Percentiles rank a stretch among this genome's conserved stretches.
Conservation (phyloP, 2,797 vertebrate species). For the Hippopotamyrus pictus region DNA sequence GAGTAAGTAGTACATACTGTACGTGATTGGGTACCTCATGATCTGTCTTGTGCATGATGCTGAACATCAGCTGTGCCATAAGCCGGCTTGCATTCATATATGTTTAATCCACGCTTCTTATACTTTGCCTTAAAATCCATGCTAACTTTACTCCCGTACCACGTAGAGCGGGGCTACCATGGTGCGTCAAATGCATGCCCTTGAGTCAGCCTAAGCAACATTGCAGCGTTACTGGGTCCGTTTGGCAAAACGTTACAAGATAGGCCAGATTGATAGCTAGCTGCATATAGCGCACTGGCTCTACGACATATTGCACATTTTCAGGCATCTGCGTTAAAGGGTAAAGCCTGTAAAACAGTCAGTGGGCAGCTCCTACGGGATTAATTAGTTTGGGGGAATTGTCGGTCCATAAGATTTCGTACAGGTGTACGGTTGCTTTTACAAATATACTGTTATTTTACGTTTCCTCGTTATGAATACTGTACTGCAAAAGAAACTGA, state of each 20-base stretch:
- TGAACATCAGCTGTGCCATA: conserved; percentile 27
- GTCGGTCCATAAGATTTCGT: neutral
- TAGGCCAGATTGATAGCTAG: neutral
- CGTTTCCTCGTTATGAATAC: neutral
- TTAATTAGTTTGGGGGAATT: neutral
- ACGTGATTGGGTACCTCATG: conserved; percentile 22
- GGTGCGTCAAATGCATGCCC: conserved; percentile 35
- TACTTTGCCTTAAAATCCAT: conserved; percentile 23
- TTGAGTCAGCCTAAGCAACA: neutral
- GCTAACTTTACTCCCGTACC: conserved; percentile 24
- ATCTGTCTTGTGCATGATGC: conserved; percentile 24
- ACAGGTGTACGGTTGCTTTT: neutral
- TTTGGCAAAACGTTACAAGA: conserved; percentile 11
- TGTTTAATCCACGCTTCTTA: conserved; percentile 22
- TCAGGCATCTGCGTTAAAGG: neutral
- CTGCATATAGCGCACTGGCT: neutral
- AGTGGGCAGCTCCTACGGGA: neutral
- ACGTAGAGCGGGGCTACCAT: conserved; percentile 25
- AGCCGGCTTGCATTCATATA: conserved; percentile 46
- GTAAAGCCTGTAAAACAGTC: neutral
- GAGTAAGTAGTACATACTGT: conserved; percentile 31
- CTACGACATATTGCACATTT: neutral
- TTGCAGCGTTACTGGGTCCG: conserved; percentile 32
- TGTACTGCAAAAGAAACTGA: neutral
- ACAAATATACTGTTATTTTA: neutral